Evolutionary conservation across 2,797 vertebrate genomes (phyloP), one percentile per base, ranked within the genome.

Genomic region (Aphelocoma californica): DNA sequence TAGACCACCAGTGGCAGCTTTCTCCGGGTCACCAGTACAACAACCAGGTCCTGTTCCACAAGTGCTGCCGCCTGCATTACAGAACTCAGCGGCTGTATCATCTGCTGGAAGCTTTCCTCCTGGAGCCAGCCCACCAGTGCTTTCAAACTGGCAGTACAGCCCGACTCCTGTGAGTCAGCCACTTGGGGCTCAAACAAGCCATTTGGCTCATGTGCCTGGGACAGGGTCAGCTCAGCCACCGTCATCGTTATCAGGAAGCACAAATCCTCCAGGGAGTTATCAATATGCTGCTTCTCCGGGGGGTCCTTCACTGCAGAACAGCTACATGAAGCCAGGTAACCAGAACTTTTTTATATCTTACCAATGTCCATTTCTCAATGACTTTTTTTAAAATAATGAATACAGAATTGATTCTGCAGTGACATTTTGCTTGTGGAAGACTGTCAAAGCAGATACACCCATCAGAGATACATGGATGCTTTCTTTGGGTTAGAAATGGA

Each of bases 271-370:
- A 42, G 95, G 97, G 28, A 90, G 92, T 95, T 97, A 98, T 23
- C 98, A 98, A 3, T 98, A 97, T 92, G 93, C 96, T 47, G 97
- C 97, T 94, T 98, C 98, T 71, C 96, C 97, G 24, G 97, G 98
- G 91, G 98, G 97, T 45, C 97, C 98, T 70, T 92, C 95, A 0
- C 97, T 98, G 94, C 97, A 98, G 50, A 98, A 98, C 69, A 98
- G 97, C 97, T 98, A 98, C 79, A 87, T 95, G 91, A 98, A 98
- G 82, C 97, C 98, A 98, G 99, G 99, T 99, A 98, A 93, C 12
- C 7, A 2, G 15, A 48, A 36, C 14, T 38, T 47, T 10, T 2
- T 53, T 21, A 1, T 82, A 16, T 20, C 60, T 65, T 61, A 7
- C 42, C n/a, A 14, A 1, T 36, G 29, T 5, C 29, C 2, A 0